Conservation (phyloP, 2,113 vertebrate species). For the Urocitellus parryii region DNA sequence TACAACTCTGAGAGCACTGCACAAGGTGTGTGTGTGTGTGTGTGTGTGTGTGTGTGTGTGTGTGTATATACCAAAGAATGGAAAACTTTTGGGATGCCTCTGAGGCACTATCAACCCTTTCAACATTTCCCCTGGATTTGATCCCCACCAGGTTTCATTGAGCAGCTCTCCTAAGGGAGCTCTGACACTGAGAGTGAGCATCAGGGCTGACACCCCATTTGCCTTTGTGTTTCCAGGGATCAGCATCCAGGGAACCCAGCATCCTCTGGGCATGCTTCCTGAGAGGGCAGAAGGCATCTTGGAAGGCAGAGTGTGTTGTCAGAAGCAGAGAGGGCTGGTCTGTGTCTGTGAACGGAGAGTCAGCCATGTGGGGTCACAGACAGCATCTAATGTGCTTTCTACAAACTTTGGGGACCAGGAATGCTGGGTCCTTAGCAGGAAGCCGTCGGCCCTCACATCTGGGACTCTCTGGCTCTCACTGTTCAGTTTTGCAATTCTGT, state of each 20-base stretch:
- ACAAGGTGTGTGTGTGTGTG: background rate
- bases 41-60: background rate
- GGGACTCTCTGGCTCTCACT: background rate
- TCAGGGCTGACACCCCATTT: background rate
- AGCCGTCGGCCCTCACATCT: background rate
- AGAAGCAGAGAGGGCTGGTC: background rate
- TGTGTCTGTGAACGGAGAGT: background rate
- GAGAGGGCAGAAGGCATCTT: background rate
- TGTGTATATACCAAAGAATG: background rate
- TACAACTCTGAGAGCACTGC: background rate
- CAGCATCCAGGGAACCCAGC: background rate
- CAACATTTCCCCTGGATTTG: background rate
- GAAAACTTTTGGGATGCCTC: background rate
- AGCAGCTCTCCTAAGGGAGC: background rate
- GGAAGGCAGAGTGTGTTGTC: background rate
- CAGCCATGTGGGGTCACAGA: background rate
- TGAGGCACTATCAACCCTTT: background rate
- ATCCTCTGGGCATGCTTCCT: rapidly evolving
- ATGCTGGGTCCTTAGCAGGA: background rate
- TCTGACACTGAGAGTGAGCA: background rate
- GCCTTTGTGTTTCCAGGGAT: background rate
- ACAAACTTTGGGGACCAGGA: background rate
- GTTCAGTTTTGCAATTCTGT: background rate
- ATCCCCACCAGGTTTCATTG: background rate
- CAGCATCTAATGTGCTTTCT: background rate